A percentile compares a stretch with the other conserved stretches of the same genome.
Conservation (phyloP, 2,888 invertebrate species). For the Megalurothrips usitatus region DNA sequence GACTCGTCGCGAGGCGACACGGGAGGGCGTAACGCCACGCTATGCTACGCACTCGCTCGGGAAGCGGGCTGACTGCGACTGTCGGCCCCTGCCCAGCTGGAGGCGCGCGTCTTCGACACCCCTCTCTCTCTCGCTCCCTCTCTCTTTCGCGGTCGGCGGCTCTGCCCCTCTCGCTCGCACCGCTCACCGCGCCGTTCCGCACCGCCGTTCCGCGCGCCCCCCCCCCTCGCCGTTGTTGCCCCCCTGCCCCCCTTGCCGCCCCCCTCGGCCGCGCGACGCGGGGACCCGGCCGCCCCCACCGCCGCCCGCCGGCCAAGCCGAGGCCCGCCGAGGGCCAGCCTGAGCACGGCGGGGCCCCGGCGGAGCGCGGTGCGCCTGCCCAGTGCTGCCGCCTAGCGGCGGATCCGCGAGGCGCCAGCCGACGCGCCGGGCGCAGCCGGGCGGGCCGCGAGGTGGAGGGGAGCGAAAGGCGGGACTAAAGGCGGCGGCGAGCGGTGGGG, state of each 20-base stretch:
- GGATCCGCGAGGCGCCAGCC: neutral
- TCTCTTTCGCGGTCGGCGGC: neutral
- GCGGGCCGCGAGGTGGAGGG: neutral
- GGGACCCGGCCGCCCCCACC: neutral
- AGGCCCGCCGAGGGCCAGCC: too few species aligned
- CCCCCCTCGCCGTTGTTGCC: neutral
- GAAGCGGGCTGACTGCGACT: constrained; percentile 17
- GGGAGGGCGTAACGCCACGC: neutral
- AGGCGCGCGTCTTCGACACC: constrained; percentile 25
- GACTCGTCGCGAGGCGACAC: neutral
- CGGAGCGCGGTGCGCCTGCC: neutral
- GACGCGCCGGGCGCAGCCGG: neutral
- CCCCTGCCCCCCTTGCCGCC: too few species aligned
- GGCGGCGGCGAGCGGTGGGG: neutral
- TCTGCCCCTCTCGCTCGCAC: neutral
- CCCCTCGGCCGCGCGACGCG: neutral
- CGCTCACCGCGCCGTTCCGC: constrained; percentile 1
- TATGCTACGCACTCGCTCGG: neutral
- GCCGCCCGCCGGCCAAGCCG: too few species aligned
- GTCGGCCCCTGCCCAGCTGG: constrained; percentile 10
- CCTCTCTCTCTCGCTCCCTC: neutral
- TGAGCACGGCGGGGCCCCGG: too few species aligned
- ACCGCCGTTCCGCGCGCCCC: neutral
- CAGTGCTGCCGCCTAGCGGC: constrained; percentile 15
- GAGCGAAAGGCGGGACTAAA: neutral